Base-by-base conservation (phyloP, 1,140 invertebrate genomes). In the Apis dorsata region DNA sequence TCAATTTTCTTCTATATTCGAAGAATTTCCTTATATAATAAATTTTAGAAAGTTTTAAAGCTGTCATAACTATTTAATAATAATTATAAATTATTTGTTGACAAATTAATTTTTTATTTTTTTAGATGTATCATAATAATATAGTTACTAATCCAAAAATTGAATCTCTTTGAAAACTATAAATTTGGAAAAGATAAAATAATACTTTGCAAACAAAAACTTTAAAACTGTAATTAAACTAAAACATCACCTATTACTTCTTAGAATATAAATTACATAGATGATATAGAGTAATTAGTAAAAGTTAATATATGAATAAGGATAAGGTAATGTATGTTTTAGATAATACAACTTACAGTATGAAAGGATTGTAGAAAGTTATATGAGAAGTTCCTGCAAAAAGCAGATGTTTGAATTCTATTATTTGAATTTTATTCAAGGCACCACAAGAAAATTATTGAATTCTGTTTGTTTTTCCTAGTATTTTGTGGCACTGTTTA, bases 341-440 rank as follows among this genome's bases (percentile, higher is more conserved):
- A 68, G 74, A 70, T 82, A 82, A 77, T 77, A 77, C 49, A 82
- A 82, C 65, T 82, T 82, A 82, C 74, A 55, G 15, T 82, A 65
- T 72, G 81, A 83, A 78, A 83, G 68, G 44, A 79, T 71, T n/a
- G 75, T 72, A 71, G 79, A 72, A 79, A 84, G 77, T 68, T 59
- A 80, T 55, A 49, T 69, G 51, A 68, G 79, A 73, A 81, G 8
- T 49, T 34, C 63, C 65, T 69, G 66, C 57, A 53, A 81, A 74
- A 75, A 71, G 65, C 65, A 81, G 71, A 69, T 51, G 60, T 71
- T 83, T 73, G 65, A 68, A 69, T 51, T 84, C 51, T 79, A 79
- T 81, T 66, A 71, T 84, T 15, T 69, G 76, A 83, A 81, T 81
- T 81, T 85, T 81, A 85, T 85, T 69, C 65, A 76, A 85, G 79